Conservation (phyloP, 92 coral and sea anemone species). For the Siderastrea siderea region DNA sequence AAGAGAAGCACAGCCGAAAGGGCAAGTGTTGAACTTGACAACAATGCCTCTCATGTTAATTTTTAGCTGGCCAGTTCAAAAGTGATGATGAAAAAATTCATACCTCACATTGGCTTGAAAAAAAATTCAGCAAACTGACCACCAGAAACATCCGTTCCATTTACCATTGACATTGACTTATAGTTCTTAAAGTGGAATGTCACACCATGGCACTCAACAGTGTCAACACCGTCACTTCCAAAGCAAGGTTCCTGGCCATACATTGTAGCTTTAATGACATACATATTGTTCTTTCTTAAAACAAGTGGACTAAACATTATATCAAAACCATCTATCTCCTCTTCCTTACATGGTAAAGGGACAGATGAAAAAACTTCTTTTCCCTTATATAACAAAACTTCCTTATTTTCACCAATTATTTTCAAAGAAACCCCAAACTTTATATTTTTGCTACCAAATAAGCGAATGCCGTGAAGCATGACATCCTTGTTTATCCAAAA, state of each 20-base stretch:
- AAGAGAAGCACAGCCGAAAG: too few species aligned
- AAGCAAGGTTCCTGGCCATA: neutral
- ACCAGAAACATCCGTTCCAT: too few species aligned
- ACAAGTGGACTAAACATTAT: neutral
- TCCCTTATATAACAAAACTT: neutral
- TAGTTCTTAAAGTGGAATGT: neutral
- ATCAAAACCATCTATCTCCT: neutral
- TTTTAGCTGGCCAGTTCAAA: too few species aligned
- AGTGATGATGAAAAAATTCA: too few species aligned
- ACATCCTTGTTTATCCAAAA: slow-evolving; percentile 11
- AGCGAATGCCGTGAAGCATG: neutral
- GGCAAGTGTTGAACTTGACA: too few species aligned
- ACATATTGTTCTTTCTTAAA: neutral
- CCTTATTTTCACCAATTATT: neutral
- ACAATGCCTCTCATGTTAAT: too few species aligned
- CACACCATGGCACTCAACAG: neutral
- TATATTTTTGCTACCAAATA: neutral
- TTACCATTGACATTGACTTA: too few species aligned
- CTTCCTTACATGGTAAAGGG: neutral
- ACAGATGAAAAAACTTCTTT: neutral
- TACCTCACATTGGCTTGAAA: too few species aligned
- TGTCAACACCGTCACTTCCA: neutral
- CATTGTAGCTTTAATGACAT: neutral
- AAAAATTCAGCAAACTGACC: too few species aligned
- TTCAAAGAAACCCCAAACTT: neutral